Evolutionary conservation across 2,888 invertebrate genomes (phyloP).

Genomic region (Drosophila peninsularis): DNA sequence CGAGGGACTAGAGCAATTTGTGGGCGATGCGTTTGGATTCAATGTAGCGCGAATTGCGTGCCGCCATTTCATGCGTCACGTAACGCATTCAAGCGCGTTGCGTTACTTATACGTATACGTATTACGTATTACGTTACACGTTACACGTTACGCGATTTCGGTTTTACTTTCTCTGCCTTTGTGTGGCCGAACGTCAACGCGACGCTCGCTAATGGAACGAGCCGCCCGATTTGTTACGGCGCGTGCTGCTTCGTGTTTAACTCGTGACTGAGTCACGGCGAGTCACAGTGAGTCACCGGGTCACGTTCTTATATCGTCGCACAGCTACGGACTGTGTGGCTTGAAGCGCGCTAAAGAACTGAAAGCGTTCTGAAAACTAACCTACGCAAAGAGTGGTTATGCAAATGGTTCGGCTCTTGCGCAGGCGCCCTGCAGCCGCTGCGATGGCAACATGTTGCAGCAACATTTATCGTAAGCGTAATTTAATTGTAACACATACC

Average conservation of each 20-base stretch:
- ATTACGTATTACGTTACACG: constrained; percentile 1
- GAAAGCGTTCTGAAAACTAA: constrained; percentile 47
- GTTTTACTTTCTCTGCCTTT: background rate
- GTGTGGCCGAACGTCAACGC: constrained; percentile 4
- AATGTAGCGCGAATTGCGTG: constrained; percentile 80
- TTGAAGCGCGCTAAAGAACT: constrained; percentile 73
- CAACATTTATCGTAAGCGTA: constrained; percentile 71
- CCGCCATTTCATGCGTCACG: constrained; percentile 78
- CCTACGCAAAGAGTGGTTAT: constrained; percentile 50
- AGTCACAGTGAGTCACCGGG: constrained; percentile 45
- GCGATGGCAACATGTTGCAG: constrained; percentile 67
- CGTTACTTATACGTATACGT: constrained; percentile 26
- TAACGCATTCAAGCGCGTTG: constrained; percentile 66
- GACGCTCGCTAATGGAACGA: constrained; percentile 26
- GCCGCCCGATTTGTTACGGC: constrained; percentile 15
- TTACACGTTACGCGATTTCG: constrained; percentile 7
- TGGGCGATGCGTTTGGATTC: constrained; percentile 68
- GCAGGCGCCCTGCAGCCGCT: constrained; percentile 31
- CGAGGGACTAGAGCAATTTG: constrained; percentile 66
- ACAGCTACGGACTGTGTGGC: constrained; percentile 63
- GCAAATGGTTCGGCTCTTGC: constrained; percentile 55
- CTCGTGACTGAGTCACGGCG: constrained; percentile 17
- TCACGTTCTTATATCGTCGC: constrained; percentile 2
- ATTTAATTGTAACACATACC: constrained; percentile 65
- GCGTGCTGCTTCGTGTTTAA: constrained; percentile 12